Conservation (phyloP, 2,888 invertebrate species). For the Slavum lentiscoides region DNA sequence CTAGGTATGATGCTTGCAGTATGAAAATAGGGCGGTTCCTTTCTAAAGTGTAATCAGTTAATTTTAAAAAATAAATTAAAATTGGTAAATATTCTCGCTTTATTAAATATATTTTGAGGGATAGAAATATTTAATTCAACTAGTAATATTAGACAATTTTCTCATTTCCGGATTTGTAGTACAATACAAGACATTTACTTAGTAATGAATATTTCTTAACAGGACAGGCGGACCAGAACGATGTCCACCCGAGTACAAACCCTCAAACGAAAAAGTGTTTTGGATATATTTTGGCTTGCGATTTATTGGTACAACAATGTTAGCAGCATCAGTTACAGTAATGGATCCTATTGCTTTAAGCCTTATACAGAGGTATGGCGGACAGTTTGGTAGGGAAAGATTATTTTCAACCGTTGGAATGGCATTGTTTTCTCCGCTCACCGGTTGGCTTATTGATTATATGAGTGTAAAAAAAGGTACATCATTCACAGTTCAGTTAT, state of each 20-base stretch:
- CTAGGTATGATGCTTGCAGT: too few species aligned
- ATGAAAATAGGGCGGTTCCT: too few species aligned
- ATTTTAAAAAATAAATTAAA: too few species aligned
- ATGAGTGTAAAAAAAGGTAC: conserved; percentile 63
- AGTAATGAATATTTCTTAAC: conserved; percentile 58
- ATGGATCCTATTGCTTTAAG: conserved; percentile 86
- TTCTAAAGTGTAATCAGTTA: too few species aligned
- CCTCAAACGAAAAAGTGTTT: conserved; percentile 76
- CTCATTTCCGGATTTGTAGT: not conserved
- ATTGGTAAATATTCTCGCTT: too few species aligned
- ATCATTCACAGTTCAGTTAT: conserved; percentile 70
- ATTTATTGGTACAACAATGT: conserved; percentile 78
- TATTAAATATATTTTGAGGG: too few species aligned
- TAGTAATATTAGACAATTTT: too few species aligned
- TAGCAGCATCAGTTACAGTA: conserved; percentile 82
- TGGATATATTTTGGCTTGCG: conserved; percentile 81
- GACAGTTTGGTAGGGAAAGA: conserved; percentile 80
- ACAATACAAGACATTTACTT: not conserved
- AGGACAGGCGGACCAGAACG: conserved; percentile 74
- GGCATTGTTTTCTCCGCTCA: conserved; percentile 80
- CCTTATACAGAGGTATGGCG: conserved; percentile 81
- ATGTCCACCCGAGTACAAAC: conserved; percentile 79
- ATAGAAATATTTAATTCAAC: too few species aligned
- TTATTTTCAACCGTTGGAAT: conserved; percentile 80
- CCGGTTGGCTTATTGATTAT: conserved; percentile 77